phyloP scores from a whole-genome alignment of 2,888 invertebrate species.

The Dynastes tityus region DNA sequence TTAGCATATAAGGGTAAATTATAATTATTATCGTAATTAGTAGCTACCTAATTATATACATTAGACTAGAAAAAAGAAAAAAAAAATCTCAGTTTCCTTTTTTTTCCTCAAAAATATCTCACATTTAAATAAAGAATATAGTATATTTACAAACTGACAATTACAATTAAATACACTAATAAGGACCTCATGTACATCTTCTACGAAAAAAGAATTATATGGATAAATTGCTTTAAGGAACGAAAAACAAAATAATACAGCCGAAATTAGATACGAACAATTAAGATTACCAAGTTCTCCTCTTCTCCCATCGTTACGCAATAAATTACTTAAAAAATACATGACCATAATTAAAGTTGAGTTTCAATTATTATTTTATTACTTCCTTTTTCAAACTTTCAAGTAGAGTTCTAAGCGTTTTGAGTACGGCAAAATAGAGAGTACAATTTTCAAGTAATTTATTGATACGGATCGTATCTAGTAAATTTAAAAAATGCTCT shows the following conservation, averaged over 20 bases:
- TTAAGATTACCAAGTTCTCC: conserved; percentile 5
- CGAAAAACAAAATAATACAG: conserved; percentile 26
- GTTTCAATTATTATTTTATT: conserved; percentile 6
- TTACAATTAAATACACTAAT: conserved; percentile 46
- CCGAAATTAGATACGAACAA: conserved; percentile 29
- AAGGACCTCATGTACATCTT: conserved; percentile 41
- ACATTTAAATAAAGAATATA: conserved; percentile 62
- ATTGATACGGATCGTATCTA: no score
- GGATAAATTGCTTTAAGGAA: conserved; percentile 19
- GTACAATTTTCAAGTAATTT: no score
- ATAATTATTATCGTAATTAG: conserved; percentile 55
- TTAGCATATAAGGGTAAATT: conserved; percentile 66
- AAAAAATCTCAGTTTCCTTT: conserved; percentile 51
- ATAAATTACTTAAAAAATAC: conserved; percentile 49
- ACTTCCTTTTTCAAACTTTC: no score
- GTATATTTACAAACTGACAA: conserved; percentile 56
- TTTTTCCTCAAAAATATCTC: conserved; percentile 50
- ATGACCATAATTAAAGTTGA: conserved; percentile 4
- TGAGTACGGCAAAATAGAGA: no score
- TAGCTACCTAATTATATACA: conserved; percentile 66
- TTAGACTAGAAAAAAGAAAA: conserved; percentile 64
- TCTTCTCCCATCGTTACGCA: conserved; percentile 13
- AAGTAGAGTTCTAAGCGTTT: no score
- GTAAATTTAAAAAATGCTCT: no score
- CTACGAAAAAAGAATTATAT: conserved; percentile 22